These are phyloP conservation scores for Oscheius sp. DNA, from an alignment of 2,888 invertebrate genomes.

Conservation along the genomic window DNA sequence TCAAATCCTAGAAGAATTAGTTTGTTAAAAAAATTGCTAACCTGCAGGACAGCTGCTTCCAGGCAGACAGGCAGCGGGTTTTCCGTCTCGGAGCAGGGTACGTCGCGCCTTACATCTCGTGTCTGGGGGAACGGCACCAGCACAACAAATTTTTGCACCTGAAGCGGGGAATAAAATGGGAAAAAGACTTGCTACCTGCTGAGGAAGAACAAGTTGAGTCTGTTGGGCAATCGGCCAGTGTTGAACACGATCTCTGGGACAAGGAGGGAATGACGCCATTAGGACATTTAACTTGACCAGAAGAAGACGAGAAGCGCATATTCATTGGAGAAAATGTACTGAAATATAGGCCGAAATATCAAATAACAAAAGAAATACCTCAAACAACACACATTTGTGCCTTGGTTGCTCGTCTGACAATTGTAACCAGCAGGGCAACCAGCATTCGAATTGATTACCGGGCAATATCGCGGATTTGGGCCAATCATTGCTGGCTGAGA, in stretches of 20 bases:
- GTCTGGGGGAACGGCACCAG: slow-evolving; percentile 18
- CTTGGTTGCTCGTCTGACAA: slow-evolving; percentile 37
- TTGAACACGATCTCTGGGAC: not conserved
- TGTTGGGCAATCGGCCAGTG: not conserved
- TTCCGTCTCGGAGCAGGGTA: slow-evolving; percentile 4
- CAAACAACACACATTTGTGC: slow-evolving; percentile 36
- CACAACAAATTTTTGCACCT: slow-evolving; percentile 19
- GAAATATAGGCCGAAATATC: too few relatives aligned
- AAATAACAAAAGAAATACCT: too few relatives aligned
- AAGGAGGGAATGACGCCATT: slow-evolving; percentile 14
- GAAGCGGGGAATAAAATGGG: not conserved
- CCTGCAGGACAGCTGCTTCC: slow-evolving; percentile 28
- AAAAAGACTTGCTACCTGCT: not conserved
- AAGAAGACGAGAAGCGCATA: slow-evolving; percentile 1
- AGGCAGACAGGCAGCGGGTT: slow-evolving; percentile 11
- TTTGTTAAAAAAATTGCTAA: not conserved
- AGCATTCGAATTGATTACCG: slow-evolving; percentile 23
- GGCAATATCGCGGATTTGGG: slow-evolving; percentile 30
- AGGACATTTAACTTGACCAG: slow-evolving; percentile 8
- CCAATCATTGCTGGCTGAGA: slow-evolving; percentile 28
- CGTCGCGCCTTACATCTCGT: slow-evolving; percentile 30
- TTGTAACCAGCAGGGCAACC: slow-evolving; percentile 38
- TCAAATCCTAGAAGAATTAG: slow-evolving; percentile 39
- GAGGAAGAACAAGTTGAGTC: slow-evolving; percentile 15
- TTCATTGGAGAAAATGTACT: slow-evolving; percentile 5